A percentile compares a stretch with the other conserved stretches of the same genome.
Conservation (phyloP, 2,888 invertebrate species). For the Tryphoninae sp. region DNA sequence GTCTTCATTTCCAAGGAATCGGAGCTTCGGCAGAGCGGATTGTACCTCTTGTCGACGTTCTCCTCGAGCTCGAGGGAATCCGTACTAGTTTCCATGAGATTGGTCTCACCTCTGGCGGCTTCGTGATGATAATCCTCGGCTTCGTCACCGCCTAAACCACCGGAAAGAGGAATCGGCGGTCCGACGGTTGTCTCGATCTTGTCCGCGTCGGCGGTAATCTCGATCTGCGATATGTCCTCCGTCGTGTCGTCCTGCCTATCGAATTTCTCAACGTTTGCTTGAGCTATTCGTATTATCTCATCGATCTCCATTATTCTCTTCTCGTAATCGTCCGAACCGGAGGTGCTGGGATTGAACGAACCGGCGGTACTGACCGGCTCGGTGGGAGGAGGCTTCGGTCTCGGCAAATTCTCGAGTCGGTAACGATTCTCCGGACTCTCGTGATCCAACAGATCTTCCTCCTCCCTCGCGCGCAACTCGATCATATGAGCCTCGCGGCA, state of each 20-base stretch:
- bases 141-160: slow-evolving; percentile 40
- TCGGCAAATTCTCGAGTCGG: slow-evolving; percentile 82
- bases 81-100: slow-evolving; percentile 84
- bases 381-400: slow-evolving; percentile 58
- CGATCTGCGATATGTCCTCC: slow-evolving; percentile 82
- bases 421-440: slow-evolving; percentile 85
- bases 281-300: slow-evolving; percentile 86
- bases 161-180: slow-evolving; percentile 39
- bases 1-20: slow-evolving; percentile 87
- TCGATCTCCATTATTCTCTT: slow-evolving; percentile 87
- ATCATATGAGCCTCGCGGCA: slow-evolving; percentile 92
- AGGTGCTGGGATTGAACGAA: slow-evolving; percentile 81
- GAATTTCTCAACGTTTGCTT: slow-evolving; percentile 86
- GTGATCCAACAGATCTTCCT: slow-evolving; percentile 89
- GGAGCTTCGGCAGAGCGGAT: slow-evolving; percentile 84
- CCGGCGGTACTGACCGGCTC: slow-evolving; percentile 77
- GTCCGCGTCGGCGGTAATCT: slow-evolving; percentile 70
- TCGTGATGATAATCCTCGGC: slow-evolving; percentile 47
- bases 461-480: slow-evolving; percentile 92
- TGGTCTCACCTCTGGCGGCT: slow-evolving; percentile 76
- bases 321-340: slow-evolving; percentile 85
- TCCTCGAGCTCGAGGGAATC: slow-evolving; percentile 85
- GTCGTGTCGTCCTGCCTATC: slow-evolving; percentile 83
- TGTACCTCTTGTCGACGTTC: slow-evolving; percentile 79
- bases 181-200: slow-evolving; percentile 56